phyloP scores from a whole-genome alignment of 2,888 invertebrate species.

The Lithophane ornitopus region DNA sequence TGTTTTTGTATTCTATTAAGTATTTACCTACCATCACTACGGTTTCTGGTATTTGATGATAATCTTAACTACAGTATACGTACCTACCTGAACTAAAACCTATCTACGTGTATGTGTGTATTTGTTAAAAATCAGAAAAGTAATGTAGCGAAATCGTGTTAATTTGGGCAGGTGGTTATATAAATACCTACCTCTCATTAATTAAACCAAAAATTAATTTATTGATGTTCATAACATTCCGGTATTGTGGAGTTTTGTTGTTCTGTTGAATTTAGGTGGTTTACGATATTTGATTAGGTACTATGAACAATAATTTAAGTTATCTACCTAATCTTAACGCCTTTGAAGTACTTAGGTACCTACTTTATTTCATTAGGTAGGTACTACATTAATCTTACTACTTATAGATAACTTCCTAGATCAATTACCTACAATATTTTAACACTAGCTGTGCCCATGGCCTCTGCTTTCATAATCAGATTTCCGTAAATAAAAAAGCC shows the following conservation, averaged over 20 bases:
- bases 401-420: not conserved
- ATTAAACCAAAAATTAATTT: not conserved
- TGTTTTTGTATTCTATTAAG: conserved; percentile 16
- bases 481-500: not conserved
- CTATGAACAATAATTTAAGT: not conserved
- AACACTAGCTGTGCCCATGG: too few species aligned
- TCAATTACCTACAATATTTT: not conserved
- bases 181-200: conserved; percentile 1
- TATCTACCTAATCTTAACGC: conserved; percentile 9
- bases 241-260: not conserved
- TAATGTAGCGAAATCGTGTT: conserved; percentile 7
- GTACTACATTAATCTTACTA: not conserved
- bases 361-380: conserved; percentile 20
- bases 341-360: not conserved
- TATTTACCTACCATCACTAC: conserved; percentile 4
- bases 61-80: not conserved
- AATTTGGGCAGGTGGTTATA: conserved; percentile 42
- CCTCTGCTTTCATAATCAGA: too few species aligned
- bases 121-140: conserved; percentile 5
- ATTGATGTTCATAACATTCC: not conserved
- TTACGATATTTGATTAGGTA: not conserved
- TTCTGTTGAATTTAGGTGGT: not conserved
- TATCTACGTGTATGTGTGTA: not conserved
- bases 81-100: not conserved
- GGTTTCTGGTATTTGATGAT: not conserved